These are phyloP conservation scores for Fulmarus glacialis DNA, from an alignment of 2,113 vertebrate genomes.

Conservation along the genomic window DNA sequence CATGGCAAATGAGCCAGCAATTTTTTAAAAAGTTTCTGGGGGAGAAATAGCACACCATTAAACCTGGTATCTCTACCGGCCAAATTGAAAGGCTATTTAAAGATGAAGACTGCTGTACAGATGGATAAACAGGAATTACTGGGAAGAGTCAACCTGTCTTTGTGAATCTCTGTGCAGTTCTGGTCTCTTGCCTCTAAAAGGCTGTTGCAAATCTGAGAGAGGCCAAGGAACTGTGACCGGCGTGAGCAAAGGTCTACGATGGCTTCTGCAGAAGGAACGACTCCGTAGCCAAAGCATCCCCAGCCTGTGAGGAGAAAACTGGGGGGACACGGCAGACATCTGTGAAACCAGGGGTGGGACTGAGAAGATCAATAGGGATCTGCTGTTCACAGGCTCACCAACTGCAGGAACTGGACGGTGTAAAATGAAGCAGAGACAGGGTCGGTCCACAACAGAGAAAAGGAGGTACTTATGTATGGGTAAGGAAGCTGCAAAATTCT, in stretches of 20 bases:
- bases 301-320: neutral
- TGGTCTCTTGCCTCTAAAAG: neutral
- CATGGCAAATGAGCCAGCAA: neutral
- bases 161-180: neutral
- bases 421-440: neutral
- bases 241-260: neutral
- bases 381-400: neutral
- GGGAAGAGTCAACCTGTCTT: neutral
- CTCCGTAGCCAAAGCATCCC: neutral
- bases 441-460: neutral
- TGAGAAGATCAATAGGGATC: neutral
- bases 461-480: neutral
- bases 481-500: neutral
- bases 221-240: neutral
- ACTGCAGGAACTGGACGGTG: neutral
- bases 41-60: neutral
- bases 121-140: neutral
- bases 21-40: neutral
- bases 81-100: neutral
- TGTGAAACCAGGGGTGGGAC: neutral
- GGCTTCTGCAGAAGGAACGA: neutral
- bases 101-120: neutral
- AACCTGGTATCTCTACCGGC: neutral
- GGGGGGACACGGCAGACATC: neutral
- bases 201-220: neutral